These are phyloP conservation scores for Nomada goodeniana DNA, from an alignment of 2,888 invertebrate genomes.

Conservation along the genomic window DNA sequence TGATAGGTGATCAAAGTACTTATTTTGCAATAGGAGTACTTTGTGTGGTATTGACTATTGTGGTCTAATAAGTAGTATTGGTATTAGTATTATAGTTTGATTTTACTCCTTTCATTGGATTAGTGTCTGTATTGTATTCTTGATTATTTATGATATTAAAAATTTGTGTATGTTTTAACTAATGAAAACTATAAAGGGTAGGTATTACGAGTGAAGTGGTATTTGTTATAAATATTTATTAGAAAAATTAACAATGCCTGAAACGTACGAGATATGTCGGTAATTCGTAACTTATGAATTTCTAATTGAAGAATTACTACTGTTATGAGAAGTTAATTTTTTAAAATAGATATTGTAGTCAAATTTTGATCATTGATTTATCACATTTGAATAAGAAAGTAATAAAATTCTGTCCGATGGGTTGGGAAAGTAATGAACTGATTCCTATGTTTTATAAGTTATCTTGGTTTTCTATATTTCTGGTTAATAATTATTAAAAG, in stretches of 20 bases:
- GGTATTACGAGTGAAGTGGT: not conserved
- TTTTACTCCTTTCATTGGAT: too few species aligned
- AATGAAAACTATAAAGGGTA: not conserved
- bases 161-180: not conserved
- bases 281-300: not conserved
- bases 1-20: too few species aligned
- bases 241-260: not conserved
- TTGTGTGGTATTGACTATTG: too few species aligned
- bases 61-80: too few species aligned
- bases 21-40: too few species aligned
- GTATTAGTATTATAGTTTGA: too few species aligned
- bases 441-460: not conserved
- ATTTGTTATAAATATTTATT: not conserved
- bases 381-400: not conserved
- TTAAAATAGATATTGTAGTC: not conserved
- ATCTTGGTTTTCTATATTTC: not conserved
- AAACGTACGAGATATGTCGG: not conserved
- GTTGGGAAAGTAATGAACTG: conserved; percentile 15
- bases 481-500: not conserved
- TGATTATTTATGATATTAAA: too few species aligned
- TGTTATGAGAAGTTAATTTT: not conserved
- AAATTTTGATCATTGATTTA: not conserved
- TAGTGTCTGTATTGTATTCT: too few species aligned
- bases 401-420: not conserved
- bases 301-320: not conserved